A percentile compares a stretch with the other conserved stretches of the same genome.
Evolutionary conservation across 2,888 invertebrate species (phyloP).

Genomic region (Anaspis maculata): DNA sequence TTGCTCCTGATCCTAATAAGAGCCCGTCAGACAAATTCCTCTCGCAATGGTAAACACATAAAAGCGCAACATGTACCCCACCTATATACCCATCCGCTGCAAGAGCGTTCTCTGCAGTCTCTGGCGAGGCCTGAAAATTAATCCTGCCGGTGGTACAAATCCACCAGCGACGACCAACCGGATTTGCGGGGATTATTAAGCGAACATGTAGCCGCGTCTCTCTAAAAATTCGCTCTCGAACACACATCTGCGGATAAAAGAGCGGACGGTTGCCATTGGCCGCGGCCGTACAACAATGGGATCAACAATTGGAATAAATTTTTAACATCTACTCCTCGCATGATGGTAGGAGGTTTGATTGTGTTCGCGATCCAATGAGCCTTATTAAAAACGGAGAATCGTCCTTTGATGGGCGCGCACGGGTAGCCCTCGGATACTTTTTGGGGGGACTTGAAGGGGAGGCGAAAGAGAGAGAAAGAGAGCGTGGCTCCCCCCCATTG

Average conservation of each 20-base stretch:
- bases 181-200: slow-evolving; percentile 11
- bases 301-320: slow-evolving; percentile 15
- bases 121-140: slow-evolving; percentile 8
- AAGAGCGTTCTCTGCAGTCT: no score
- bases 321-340: slow-evolving; percentile 9
- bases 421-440: no score
- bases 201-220: slow-evolving; percentile 1
- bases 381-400: slow-evolving; percentile 7
- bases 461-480: no score
- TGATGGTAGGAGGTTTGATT: slow-evolving; percentile 8
- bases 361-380: slow-evolving; percentile 6
- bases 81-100: no score
- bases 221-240: slow-evolving; percentile 8
- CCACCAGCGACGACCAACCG: slow-evolving; percentile 8
- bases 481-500: slow-evolving; percentile 25
- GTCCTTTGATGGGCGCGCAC: no score
- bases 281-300: slow-evolving; percentile 20
- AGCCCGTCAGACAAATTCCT: slow-evolving; percentile 12
- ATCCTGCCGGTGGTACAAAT: slow-evolving; percentile 5
- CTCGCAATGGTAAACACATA: slow-evolving; percentile 11
- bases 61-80: no score
- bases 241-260: slow-evolving; percentile 12
- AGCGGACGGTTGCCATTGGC: slow-evolving; percentile 18
- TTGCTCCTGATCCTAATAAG: slow-evolving; percentile 7
- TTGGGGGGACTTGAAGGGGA: slow-evolving; percentile 9